Evolutionary conservation across 1,140 invertebrate genomes (phyloP).

Genomic region (Frieseomelitta varia): DNA sequence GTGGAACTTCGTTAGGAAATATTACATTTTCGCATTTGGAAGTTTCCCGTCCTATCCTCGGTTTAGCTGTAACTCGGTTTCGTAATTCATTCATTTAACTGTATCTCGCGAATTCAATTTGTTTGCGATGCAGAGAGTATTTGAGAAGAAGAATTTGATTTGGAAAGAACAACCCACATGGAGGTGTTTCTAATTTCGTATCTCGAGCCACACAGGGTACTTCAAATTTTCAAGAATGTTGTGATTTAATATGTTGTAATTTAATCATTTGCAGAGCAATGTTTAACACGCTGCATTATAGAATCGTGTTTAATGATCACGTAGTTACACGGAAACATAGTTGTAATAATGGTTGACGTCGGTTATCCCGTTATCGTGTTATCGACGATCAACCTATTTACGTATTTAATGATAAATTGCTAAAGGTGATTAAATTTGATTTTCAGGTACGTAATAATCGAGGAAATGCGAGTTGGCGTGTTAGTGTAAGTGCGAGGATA

Average conservation of each 20-base stretch:
- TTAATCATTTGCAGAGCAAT: background rate
- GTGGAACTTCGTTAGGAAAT: too few species aligned
- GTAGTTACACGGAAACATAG: background rate
- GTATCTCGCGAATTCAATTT: too few species aligned
- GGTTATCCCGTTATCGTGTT: background rate
- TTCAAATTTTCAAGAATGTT: too few species aligned
- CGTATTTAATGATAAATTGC: background rate
- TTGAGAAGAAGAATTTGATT: background rate
- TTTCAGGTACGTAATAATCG: background rate
- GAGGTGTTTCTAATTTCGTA: too few species aligned
- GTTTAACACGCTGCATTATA: background rate
- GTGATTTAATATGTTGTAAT: background rate
- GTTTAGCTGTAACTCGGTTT: too few species aligned
- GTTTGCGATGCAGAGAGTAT: too few species aligned
- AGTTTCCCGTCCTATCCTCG: too few species aligned
- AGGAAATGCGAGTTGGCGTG: background rate
- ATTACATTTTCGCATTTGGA: too few species aligned
- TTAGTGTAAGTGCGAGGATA: background rate
- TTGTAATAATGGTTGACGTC: background rate
- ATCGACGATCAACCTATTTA: background rate
- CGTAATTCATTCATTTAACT: too few species aligned
- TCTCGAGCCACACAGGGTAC: too few species aligned
- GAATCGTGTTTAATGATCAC: background rate
- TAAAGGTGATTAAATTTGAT: background rate
- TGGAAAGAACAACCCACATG: background rate